Conservation (phyloP, 1,140 invertebrate species). For the Drosophila biarmipes region DNA sequence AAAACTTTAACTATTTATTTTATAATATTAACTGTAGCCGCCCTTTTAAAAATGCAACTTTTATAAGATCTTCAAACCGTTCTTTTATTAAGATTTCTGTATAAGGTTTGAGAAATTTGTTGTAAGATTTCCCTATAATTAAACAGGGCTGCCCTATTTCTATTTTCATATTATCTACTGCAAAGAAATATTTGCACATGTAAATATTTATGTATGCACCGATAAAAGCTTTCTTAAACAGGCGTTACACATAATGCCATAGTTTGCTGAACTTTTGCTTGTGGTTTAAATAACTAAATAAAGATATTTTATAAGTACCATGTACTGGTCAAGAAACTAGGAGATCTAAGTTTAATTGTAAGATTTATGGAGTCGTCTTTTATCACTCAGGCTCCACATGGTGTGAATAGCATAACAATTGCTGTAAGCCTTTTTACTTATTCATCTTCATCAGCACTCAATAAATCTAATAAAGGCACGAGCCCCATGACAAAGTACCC, state of each 20-base stretch:
- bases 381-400: not conserved
- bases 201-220: constrained; percentile 39
- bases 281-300: not conserved
- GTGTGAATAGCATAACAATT: not conserved
- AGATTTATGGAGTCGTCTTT: not conserved
- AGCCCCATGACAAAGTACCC: not conserved
- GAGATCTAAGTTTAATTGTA: not conserved
- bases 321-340: not conserved
- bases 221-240: constrained; percentile 21
- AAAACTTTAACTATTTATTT: too few relatives aligned
- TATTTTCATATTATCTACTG: not conserved
- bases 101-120: not conserved
- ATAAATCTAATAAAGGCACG: constrained; percentile 29
- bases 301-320: not conserved
- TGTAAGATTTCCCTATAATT: not conserved
- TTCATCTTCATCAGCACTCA: constrained; percentile 25
- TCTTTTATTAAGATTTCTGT: not conserved
- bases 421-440: not conserved
- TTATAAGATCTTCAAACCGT: not conserved
- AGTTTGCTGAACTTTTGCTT: constrained; percentile 6
- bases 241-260: constrained; percentile 5
- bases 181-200: constrained; percentile 8
- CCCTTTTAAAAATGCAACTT: too few relatives aligned
- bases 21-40: too few relatives aligned
- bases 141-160: not conserved